Percentiles rank a stretch among this genome's conserved stretches.
phyloP scores from a whole-genome alignment of 2,113 vertebrate genomes.

The Cromileptes altivelis region DNA sequence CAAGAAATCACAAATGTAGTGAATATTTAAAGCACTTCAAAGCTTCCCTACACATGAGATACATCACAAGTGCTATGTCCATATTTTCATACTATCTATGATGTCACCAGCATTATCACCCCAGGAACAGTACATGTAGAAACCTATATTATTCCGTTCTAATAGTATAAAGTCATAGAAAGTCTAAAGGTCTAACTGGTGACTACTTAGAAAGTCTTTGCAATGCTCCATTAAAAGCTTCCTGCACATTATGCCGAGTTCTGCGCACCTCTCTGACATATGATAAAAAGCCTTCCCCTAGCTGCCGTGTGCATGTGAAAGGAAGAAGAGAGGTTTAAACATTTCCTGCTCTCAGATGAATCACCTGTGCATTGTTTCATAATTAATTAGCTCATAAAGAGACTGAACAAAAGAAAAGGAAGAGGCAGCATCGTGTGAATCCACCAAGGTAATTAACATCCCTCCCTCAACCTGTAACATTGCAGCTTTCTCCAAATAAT shows the following conservation, averaged over 20 bases:
- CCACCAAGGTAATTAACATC: constrained; percentile 85
- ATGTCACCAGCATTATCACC: neutral
- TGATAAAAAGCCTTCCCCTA: constrained; percentile 57
- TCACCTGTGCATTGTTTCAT: constrained; percentile 84
- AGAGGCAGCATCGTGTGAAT: constrained; percentile 75
- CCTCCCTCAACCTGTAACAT: constrained; percentile 75
- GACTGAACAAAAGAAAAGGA: constrained; percentile 76
- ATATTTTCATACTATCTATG: neutral
- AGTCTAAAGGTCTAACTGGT: constrained; percentile 8
- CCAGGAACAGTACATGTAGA: neutral
- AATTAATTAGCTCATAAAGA: constrained; percentile 85
- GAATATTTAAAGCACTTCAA: constrained; percentile 3
- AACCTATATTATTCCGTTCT: neutral
- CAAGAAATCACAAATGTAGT: neutral
- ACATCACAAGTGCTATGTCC: neutral
- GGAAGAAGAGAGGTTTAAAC: constrained; percentile 68
- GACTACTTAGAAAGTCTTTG: constrained; percentile 22
- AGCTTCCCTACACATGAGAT: neutral
- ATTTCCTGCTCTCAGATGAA: constrained; percentile 74
- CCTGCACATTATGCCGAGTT: constrained; percentile 25
- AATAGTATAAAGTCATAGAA: constrained; percentile 2
- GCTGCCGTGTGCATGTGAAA: constrained; percentile 45
- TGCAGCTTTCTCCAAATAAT: constrained; percentile 80
- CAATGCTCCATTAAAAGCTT: constrained; percentile 35
- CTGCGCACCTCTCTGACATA: constrained; percentile 47